Base-by-base conservation (phyloP, 2,797 vertebrate genomes). In the Catostomus latipinnis region DNA sequence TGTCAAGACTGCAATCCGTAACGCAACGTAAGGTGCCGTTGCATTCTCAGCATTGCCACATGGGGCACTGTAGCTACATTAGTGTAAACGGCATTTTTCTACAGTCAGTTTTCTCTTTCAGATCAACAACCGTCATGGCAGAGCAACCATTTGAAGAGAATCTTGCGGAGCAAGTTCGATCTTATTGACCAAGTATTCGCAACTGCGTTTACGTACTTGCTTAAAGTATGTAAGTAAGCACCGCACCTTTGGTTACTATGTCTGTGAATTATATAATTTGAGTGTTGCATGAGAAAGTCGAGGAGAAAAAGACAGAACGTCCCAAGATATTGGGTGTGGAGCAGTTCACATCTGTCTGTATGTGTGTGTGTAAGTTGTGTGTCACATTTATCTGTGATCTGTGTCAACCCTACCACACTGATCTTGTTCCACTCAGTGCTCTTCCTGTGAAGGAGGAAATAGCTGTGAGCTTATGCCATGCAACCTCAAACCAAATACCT, bases 301-400 rank as follows among this genome's bases (percentile, higher is more conserved):
- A 18, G 11, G 79, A 69, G 18, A 34, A 34, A 34, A 56, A 22
- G 68, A 43, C 18, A 1, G 69, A 56, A 56, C 13, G 45, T 54
- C 79, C 54, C 54, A 71, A 63, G 71, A 81, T 72, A 68, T 60
- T 52, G 76, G 69, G 67, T 77, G 76, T 83, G 80, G 53, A 63
- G 67, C 43, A 34, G 8, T 63, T 62, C 49, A 52, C 22, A 53
- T 74, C 13, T 78, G 76, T 71, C 0, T 14, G 2, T 7, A n/a
- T 9, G 45, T 57, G 66, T 74, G 66, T 61, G 54, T 63, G 34
- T 34, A 34, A 34, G 34, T 3, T 34, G n/a, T 72, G 34, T 74
- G 71, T 75, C 56, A 14, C 6, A 18, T 78, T 70, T 78, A 78
- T 78, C 76, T 71, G 67, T 71, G 57, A 78, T 70, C 76, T 57